These are phyloP conservation scores for Typhlomys cinereus DNA, from an alignment of 2,113 vertebrate genomes.

Conservation along the genomic window DNA sequence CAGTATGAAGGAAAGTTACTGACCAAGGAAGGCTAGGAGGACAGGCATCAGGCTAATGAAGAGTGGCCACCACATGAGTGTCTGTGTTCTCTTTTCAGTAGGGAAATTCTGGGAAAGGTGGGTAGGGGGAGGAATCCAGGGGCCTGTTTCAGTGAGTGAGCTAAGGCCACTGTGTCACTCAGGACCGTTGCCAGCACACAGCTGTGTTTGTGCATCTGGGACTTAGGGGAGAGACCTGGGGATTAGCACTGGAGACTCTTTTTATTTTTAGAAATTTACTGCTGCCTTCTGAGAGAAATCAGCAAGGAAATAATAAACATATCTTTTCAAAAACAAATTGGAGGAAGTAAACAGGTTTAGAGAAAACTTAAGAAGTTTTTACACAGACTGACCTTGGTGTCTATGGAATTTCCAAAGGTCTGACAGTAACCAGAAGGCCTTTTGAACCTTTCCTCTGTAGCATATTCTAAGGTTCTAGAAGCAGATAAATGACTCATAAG, in stretches of 20 bases:
- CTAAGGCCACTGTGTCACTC: not conserved
- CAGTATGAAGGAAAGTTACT: no score
- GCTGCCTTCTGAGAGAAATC: slow-evolving; percentile 31
- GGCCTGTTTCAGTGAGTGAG: not conserved
- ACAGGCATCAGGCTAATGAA: no score
- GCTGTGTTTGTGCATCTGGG: slow-evolving; percentile 9
- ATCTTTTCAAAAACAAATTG: slow-evolving; percentile 49
- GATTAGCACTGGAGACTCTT: not conserved
- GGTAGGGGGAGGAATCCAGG: not conserved
- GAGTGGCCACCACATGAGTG: not conserved
- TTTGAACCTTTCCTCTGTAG: not conserved
- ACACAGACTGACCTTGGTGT: not conserved
- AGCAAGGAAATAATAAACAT: slow-evolving; percentile 65
- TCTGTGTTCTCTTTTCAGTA: not conserved
- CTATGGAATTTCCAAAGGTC: slow-evolving; percentile 51
- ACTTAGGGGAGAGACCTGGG: not conserved
- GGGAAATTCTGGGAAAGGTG: not conserved
- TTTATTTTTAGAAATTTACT: slow-evolving; percentile 57
- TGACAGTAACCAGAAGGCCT: slow-evolving; percentile 50
- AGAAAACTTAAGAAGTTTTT: slow-evolving; percentile 56
- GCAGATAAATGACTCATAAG: not conserved
- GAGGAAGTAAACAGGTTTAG: slow-evolving; percentile 39
- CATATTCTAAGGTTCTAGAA: slow-evolving; percentile 23
- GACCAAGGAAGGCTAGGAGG: no score
- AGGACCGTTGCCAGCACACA: not conserved